A percentile compares a stretch with the other conserved stretches of the same genome.
Conservation (phyloP, 2,113 vertebrate species). For the Cettia cetti region DNA sequence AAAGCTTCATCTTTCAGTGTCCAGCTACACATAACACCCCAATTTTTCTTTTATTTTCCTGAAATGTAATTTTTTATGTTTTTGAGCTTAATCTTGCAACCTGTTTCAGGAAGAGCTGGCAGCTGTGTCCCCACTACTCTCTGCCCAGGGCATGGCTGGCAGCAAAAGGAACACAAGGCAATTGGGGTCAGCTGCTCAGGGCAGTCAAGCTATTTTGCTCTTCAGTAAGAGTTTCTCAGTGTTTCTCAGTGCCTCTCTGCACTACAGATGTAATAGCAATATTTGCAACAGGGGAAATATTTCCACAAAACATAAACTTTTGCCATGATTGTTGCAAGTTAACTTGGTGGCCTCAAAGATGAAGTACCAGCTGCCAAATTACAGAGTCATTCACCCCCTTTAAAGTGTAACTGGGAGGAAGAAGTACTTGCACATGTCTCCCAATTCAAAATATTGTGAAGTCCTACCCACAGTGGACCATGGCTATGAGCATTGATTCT, state of each 20-base stretch:
- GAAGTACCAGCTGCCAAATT: background rate
- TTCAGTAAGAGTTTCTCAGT: background rate
- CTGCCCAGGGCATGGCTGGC: background rate
- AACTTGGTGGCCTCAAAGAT: background rate
- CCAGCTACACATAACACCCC: background rate
- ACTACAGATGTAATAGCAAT: background rate
- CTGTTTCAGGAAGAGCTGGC: background rate
- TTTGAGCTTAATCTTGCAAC: background rate
- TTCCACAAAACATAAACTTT: background rate
- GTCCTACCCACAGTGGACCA: background rate
- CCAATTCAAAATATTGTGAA: background rate
- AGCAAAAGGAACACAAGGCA: background rate
- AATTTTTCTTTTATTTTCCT: background rate
- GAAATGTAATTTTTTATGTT: background rate
- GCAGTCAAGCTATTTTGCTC: background rate
- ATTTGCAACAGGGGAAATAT: background rate
- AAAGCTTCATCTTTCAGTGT: background rate
- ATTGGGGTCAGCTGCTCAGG: background rate
- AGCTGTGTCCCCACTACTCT: background rate
- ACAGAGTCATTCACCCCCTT: background rate
- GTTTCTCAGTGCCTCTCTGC: background rate
- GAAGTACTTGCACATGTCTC: background rate
- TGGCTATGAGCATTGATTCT: background rate
- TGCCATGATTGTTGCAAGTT: background rate
- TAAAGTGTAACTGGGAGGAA: background rate